Evolutionary conservation across 2,113 vertebrate genomes (phyloP), one percentile per base, ranked within the genome.

Genomic region (Oreochromis spilurus): DNA sequence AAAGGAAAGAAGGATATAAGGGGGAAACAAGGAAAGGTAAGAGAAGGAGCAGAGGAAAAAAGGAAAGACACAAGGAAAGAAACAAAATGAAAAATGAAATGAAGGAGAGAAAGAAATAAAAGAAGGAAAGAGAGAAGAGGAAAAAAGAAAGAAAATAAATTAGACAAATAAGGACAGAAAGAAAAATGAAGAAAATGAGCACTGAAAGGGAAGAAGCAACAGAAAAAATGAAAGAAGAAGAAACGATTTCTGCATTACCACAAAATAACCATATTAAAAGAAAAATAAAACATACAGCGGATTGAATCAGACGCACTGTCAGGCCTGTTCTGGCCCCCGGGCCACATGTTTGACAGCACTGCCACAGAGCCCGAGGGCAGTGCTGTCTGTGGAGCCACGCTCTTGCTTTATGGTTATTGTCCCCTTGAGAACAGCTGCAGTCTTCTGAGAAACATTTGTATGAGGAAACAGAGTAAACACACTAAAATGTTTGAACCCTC

Each of bases 401-500:
- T 38, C 24, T 16, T 1, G 52, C 5, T 89, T 88, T 77, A 50
- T 82, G 31, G 85, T 87, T 81, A 52, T 67, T 79, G 53, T 11
- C 7, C 17, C 48, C 5, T 1, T 34, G 21, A 84, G 24, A 50
- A 45, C 53, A 80, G 38, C 26, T 17, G n/a, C 11, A 6, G 40
- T 57, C 24, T 19, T 9, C 24, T 24, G n/a, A 24, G 31, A 55
- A n/a, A 7, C 38, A 24, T 86, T 8, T 13, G 24, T 75, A 19
- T 34, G 78, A 84, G 45, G 29, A 79, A 92, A 31, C 31, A 54
- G 10, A 84, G 9, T 38, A 79, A 91, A 85, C 14, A 82, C 48
- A 52, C 13, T 38, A 12, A 45, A 80, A 81, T 58, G 55, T 54
- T 82, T 14, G 52, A 14, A 54, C 31, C 16, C 67, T 84, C 60